phyloP scores from a whole-genome alignment of 1,140 invertebrate species.

The Augochlora pura region DNA sequence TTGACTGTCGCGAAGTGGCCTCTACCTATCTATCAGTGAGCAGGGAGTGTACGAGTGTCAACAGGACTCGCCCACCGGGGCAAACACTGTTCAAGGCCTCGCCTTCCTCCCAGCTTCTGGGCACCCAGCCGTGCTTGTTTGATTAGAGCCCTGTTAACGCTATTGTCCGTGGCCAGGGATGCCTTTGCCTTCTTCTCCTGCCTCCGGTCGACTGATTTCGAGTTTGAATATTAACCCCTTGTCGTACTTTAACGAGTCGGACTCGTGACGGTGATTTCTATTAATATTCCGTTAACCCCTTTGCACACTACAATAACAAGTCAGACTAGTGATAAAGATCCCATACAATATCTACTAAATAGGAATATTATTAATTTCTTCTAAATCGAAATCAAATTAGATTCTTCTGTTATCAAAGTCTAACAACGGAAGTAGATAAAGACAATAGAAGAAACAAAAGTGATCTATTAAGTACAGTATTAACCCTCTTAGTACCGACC shows the following conservation, averaged over 20 bases:
- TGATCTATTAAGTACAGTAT: too few species aligned
- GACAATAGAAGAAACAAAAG: too few species aligned
- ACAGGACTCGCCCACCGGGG: constrained; percentile 51
- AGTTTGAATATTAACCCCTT: constrained; percentile 8
- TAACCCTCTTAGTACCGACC: too few species aligned
- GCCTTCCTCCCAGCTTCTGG: constrained; percentile 51
- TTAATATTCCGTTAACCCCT: too few species aligned
- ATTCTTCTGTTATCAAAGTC: too few species aligned
- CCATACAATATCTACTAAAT: too few species aligned
- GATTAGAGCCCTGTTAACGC: constrained; percentile 57
- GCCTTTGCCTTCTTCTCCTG: neutral
- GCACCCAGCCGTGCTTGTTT: constrained; percentile 51
- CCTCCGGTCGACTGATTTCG: neutral
- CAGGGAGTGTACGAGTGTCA: constrained; percentile 63
- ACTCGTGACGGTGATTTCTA: neutral
- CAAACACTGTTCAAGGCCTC: constrained; percentile 63
- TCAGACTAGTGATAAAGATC: too few species aligned
- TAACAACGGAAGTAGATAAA: too few species aligned
- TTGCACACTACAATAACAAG: too few species aligned
- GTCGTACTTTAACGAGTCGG: too few species aligned
- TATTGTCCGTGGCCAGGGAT: constrained; percentile 39
- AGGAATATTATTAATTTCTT: too few species aligned
- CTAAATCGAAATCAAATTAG: too few species aligned
- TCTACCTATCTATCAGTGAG: constrained; percentile 57
- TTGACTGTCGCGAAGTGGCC: constrained; percentile 22